Conservation (phyloP, 2,113 vertebrate species). For the Labeo catla region DNA sequence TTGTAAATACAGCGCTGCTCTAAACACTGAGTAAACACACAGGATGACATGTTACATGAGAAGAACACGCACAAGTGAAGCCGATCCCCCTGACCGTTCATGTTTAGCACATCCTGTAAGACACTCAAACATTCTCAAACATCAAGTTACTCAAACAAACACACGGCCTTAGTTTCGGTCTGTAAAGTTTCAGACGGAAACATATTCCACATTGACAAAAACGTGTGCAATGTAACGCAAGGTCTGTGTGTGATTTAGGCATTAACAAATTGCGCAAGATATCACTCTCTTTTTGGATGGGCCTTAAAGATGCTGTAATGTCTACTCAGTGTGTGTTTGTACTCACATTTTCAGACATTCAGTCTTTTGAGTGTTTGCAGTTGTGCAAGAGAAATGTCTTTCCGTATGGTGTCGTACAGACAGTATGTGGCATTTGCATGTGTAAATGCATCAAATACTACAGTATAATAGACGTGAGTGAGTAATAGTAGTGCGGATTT, state of each 20-base stretch:
- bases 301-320: conserved; percentile 1
- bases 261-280: neutral
- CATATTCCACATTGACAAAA: neutral
- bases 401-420: too few species aligned
- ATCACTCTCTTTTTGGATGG: neutral
- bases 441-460: neutral
- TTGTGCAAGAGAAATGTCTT: neutral
- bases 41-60: neutral
- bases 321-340: neutral
- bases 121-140: neutral
- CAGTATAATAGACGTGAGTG: neutral
- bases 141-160: neutral
- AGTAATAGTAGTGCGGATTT: neutral
- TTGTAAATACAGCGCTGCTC: too few species aligned
- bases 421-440: neutral
- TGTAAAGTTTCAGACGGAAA: neutral
- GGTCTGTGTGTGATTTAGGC: neutral
- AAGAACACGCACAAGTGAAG: neutral
- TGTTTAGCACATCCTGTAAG: neutral
- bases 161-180: neutral
- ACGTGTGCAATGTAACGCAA: neutral
- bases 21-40: neutral
- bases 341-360: neutral
- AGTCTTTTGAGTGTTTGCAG: neutral
- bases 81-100: neutral